Conservation (phyloP, 2,797 vertebrate species). For the Sebastes taczanowskii region DNA sequence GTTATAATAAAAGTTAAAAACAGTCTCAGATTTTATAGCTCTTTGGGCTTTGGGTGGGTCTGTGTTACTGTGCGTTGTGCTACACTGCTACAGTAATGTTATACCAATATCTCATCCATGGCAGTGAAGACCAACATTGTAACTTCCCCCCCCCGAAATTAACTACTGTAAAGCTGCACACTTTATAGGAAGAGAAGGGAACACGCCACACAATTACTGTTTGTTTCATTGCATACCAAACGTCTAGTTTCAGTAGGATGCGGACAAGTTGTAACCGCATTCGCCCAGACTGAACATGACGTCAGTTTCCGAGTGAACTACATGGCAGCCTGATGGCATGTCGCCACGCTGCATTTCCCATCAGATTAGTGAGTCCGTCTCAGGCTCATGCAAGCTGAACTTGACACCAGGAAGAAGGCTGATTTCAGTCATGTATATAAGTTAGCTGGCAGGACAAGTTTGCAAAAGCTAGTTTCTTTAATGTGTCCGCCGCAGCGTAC, state of each 20-base stretch:
- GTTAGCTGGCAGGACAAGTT: background rate
- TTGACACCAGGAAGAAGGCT: background rate
- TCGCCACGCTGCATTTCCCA: constrained; percentile 38
- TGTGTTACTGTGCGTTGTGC: background rate
- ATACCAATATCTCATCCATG: background rate
- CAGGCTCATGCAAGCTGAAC: background rate
- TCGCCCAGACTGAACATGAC: constrained; percentile 45
- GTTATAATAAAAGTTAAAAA: constrained; percentile 10
- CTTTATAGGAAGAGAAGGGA: constrained; percentile 31
- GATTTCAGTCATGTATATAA: background rate
- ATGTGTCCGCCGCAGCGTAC: background rate
- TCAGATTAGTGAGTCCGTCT: constrained; percentile 29
- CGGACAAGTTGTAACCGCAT: constrained; percentile 54
- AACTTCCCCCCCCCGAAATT: background rate
- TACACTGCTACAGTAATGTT: background rate
- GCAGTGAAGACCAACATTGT: background rate
- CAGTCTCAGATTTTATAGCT: constrained; percentile 1
- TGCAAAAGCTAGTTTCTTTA: background rate
- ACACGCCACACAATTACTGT: constrained; percentile 46
- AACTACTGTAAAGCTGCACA: background rate
- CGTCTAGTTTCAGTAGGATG: constrained; percentile 35
- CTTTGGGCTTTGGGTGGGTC: constrained; percentile 10
- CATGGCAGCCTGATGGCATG: constrained; percentile 33
- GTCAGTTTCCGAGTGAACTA: constrained; percentile 53
- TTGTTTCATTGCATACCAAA: constrained; percentile 58